Conservation (phyloP, 1,140 invertebrate genomes). For the Caenorhabditis latens region DNA sequence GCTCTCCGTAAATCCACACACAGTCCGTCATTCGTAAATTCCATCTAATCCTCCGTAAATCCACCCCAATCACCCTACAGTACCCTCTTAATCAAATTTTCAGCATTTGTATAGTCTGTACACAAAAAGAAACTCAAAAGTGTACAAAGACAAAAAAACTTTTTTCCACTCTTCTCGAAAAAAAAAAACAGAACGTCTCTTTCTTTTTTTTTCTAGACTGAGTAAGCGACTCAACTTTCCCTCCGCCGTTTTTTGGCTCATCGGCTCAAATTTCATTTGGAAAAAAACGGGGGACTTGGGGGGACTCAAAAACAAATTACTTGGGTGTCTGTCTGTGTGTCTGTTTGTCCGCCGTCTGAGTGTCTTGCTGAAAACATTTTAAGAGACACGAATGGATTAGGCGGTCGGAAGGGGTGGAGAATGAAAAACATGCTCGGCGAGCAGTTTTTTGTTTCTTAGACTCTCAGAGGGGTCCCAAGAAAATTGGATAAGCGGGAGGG, state of each 20-base stretch:
- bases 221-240: background rate
- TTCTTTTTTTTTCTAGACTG: too few relatives aligned
- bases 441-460: conserved; percentile 6
- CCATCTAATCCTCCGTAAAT: too few relatives aligned
- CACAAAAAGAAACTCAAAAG: too few relatives aligned
- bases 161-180: background rate
- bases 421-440: conserved; percentile 7
- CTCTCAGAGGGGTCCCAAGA: background rate
- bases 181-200: background rate
- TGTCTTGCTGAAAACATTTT: background rate
- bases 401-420: background rate
- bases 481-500: background rate
- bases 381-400: conserved; percentile 8
- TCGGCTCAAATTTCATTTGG: conserved; percentile 42
- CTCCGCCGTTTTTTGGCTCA: background rate
- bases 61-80: too few relatives aligned
- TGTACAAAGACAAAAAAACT: too few relatives aligned
- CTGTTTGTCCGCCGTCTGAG: background rate
- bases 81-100: too few relatives aligned
- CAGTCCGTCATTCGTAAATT: too few relatives aligned
- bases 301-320: conserved; percentile 18
- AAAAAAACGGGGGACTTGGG: background rate
- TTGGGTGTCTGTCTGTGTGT: background rate
- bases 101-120: too few relatives aligned
- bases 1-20: too few relatives aligned